phyloP scores from a whole-genome alignment of 53 echinoderm and acorn worm genomes.

The Antedon mediterranea region DNA sequence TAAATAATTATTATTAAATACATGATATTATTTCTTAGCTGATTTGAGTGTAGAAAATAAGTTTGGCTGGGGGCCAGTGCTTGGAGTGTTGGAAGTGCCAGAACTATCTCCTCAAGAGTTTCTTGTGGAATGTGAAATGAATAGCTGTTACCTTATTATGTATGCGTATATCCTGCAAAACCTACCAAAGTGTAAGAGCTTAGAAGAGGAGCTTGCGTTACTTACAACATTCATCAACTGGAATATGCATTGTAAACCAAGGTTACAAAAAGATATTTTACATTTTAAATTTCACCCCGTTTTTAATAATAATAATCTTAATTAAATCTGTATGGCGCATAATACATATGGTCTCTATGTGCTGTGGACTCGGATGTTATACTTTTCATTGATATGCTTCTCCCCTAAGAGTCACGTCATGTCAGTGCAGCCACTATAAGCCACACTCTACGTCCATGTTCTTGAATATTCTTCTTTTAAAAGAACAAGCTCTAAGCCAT shows the following conservation, averaged over 20 bases:
- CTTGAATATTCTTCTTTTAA: too few relatives aligned
- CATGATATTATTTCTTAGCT: not conserved
- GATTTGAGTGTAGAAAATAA: not conserved
- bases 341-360: too few relatives aligned
- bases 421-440: too few relatives aligned
- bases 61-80: constrained; percentile 59
- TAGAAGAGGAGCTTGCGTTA: constrained; percentile 61
- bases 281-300: too few relatives aligned
- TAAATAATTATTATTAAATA: too few relatives aligned
- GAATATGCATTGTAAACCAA: constrained; percentile 51
- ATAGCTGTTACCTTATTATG: constrained; percentile 57
- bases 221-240: constrained; percentile 50
- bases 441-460: too few relatives aligned
- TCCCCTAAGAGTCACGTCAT: too few relatives aligned
- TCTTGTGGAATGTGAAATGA: constrained; percentile 49
- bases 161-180: constrained; percentile 69
- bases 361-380: too few relatives aligned
- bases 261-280: constrained; percentile 11
- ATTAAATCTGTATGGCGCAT: too few relatives aligned
- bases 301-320: too few relatives aligned
- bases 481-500: too few relatives aligned
- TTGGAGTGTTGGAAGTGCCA: constrained; percentile 59
- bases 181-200: constrained; percentile 47
- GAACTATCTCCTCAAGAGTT: constrained; percentile 86
- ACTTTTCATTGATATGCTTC: too few relatives aligned